Evolutionary conservation across 1,140 invertebrate species (phyloP).

Genomic region (Heliconius eleuchia): DNA sequence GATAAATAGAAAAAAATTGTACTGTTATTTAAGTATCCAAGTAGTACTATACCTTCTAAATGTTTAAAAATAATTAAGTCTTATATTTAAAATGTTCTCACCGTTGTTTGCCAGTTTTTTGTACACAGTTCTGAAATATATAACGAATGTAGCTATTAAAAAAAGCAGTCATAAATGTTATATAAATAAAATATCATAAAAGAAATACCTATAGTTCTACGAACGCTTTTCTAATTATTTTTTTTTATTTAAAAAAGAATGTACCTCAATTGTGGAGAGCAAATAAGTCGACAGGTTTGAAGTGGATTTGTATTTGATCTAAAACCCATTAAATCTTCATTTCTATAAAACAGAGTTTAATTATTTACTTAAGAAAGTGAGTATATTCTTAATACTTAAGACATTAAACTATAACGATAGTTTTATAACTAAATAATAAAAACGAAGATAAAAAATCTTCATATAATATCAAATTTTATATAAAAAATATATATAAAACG

Average conservation of each 20-base stretch:
- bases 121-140: slow-evolving; percentile 57
- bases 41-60: too few species aligned
- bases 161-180: too few species aligned
- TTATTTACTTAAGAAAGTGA: background rate
- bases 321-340: slow-evolving; percentile 52
- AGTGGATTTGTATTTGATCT: slow-evolving; percentile 53
- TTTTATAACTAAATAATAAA: too few species aligned
- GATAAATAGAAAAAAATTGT: too few species aligned
- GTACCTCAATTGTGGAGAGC: slow-evolving; percentile 65
- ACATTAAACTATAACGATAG: too few species aligned
- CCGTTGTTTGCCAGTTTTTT: slow-evolving; percentile 48
- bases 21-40: too few species aligned
- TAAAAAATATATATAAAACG: background rate
- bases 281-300: slow-evolving; percentile 57
- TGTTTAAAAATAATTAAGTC: too few species aligned
- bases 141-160: background rate
- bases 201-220: too few species aligned
- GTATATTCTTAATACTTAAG: background rate
- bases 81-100: background rate
- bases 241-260: background rate
- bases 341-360: slow-evolving; percentile 43
- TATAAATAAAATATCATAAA: too few species aligned
- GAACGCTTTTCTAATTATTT: too few species aligned
- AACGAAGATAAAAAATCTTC: too few species aligned
- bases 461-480: too few species aligned